Evolutionary conservation across 1,140 invertebrate species (phyloP), one percentile per base, ranked within the genome.

Genomic region (Drosophila novamexicana): DNA sequence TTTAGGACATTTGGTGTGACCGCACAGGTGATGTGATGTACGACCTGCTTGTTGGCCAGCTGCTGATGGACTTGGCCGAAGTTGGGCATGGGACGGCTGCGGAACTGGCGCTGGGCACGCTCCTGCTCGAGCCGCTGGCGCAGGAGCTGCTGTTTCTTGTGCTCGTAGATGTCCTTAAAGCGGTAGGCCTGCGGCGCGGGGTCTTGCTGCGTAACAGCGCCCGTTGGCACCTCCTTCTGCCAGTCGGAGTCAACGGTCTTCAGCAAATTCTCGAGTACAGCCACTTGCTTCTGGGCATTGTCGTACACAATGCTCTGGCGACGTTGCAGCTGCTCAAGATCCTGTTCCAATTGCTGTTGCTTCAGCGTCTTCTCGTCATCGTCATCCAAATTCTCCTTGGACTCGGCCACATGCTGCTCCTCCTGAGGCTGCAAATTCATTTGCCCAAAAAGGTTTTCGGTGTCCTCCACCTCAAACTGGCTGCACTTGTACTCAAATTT

Each of bases 131-230:
- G 9, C 3, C 32, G 44, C 34, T 74, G 29, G 1, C 32, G 64
- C 7, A 73, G 16, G 6, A 71, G 12, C 22, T 56, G 45, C 34
- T 84, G 56, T 65, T 84, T 81, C 34, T 56, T 74, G 16, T 10
- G 50, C 9, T 88, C 72, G 12, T 89, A 89, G 14, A 89, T 90
- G 16, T 89, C 77, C 75, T 81, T 90, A 22, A 84, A 89, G 50
- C 9, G 16, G 50, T 89, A 89, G 5, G 77, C 84, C 59, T 81
- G 29, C 7, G 79, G 76, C 3, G 50, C 18, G 1, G 68, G 12
- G 6, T 7, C 18, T 9, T 9, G 18, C 22, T 36, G n/a, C 1
- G 9, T 7, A 0, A 29, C 7, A 6, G 36, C 14, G 0, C 40
- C 22, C 29, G 9, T 7, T 37, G 34, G 22, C 42, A 14, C 10